phyloP scores from a whole-genome alignment of 2,888 invertebrate species.

The Oeneis ivallda region DNA sequence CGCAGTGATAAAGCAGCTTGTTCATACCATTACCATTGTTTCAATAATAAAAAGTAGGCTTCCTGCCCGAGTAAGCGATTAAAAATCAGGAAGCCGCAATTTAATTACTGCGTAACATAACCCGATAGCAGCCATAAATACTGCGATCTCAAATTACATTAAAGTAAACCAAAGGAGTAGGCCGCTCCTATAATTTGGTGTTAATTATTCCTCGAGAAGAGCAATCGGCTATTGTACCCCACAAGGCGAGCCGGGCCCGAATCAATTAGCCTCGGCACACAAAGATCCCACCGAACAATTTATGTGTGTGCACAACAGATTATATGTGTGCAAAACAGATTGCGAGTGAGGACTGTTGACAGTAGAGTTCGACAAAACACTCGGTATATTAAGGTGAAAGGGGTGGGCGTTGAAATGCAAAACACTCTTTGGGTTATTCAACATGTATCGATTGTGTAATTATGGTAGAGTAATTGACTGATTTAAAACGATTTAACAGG shows the following conservation, averaged over 20 bases:
- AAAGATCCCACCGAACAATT: slow-evolving; percentile 53
- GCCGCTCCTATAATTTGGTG: slow-evolving; percentile 43
- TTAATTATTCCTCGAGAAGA: slow-evolving; percentile 67
- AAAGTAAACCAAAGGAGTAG: slow-evolving; percentile 8
- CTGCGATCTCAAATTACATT: slow-evolving; percentile 9
- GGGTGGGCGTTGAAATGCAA: neutral
- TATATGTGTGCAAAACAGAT: slow-evolving; percentile 52
- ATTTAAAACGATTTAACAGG: neutral
- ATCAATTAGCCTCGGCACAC: slow-evolving; percentile 70
- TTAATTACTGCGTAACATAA: slow-evolving; percentile 11
- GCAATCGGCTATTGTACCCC: slow-evolving; percentile 53
- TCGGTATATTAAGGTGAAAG: slow-evolving; percentile 3
- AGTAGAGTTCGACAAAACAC: slow-evolving; percentile 20
- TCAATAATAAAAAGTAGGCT: no score
- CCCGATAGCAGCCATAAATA: slow-evolving; percentile 4
- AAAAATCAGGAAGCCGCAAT: slow-evolving; percentile 1
- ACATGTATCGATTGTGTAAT: neutral
- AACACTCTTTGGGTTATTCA: neutral
- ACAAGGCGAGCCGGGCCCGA: slow-evolving; percentile 52
- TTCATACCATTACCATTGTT: no score
- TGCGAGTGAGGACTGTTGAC: slow-evolving; percentile 35
- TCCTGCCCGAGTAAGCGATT: neutral
- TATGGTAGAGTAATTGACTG: neutral
- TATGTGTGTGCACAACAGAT: slow-evolving; percentile 56
- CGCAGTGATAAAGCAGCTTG: no score